A percentile compares a stretch with the other conserved stretches of the same genome.
Evolutionary conservation across 1,140 invertebrate species (phyloP).

Genomic region (Liolophura sinensis): DNA sequence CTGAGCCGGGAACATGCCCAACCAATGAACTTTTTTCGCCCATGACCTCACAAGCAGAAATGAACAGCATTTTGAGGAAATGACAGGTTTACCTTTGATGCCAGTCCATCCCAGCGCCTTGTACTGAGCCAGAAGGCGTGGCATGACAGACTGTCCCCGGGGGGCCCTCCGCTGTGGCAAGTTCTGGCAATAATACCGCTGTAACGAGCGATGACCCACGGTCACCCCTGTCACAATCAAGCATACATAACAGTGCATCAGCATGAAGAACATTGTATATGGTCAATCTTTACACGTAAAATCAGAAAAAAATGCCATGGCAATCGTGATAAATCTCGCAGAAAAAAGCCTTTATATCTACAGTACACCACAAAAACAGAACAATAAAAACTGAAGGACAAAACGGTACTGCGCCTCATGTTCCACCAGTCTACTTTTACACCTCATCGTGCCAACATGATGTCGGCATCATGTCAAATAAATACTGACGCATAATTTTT

Average conservation of each 20-base stretch:
- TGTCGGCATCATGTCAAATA: background rate
- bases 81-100: slow-evolving; percentile 39
- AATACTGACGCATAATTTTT: too few relatives aligned
- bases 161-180: slow-evolving; percentile 38
- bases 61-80: background rate
- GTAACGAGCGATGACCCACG: slow-evolving; percentile 88
- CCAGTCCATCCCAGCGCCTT: slow-evolving; percentile 83
- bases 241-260: background rate
- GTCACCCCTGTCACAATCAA: slow-evolving; percentile 71
- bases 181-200: slow-evolving; percentile 70
- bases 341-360: too few relatives aligned
- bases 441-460: background rate
- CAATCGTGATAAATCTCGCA: background rate
- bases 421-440: too few relatives aligned
- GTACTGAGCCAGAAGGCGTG: slow-evolving; percentile 75
- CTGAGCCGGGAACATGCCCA: too few relatives aligned
- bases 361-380: too few relatives aligned
- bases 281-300: background rate
- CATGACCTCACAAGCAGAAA: too few relatives aligned
- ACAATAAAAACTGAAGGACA: too few relatives aligned
- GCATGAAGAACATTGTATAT: background rate
- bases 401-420: too few relatives aligned
- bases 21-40: too few relatives aligned
- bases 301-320: background rate
- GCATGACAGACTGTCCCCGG: slow-evolving; percentile 35